Evolutionary conservation across 2,797 vertebrate species (phyloP), one percentile per base, ranked within the genome.

Genomic region (Euphonia xanthogaster): DNA sequence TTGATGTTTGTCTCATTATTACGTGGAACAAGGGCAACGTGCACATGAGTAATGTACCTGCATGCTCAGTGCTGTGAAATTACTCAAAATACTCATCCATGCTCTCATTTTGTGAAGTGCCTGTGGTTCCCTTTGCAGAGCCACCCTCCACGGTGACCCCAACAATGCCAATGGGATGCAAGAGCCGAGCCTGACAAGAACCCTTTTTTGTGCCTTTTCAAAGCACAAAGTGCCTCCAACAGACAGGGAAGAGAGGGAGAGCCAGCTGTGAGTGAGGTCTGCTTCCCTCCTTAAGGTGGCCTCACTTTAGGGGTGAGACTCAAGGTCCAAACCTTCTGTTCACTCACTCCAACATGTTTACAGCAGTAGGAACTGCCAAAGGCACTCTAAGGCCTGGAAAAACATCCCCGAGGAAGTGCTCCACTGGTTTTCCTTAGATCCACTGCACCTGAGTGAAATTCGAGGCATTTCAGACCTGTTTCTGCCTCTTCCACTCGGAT

Each of bases 361-460:
- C 45, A 75, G 66, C 45, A 83, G 7, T 25, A 80, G 90, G 63
- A 94, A 25, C 25, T 66, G 66, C 82, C 89, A 86, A 66, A 88
- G 60, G 62, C 67, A 70, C 74, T 82, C 45, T 3, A 25, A 74
- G 58, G 50, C 86, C 70, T 96, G 80, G 61, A 80, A 93, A 95
- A 84, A 86, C 61, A 74, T 77, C 88, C 71, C 71, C 25, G 67
- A 87, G 81, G 91, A 94, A 95, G 77, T 30, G 20, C 53, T 73
- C 42, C 3, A 58, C 42, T 61, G 47, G 12, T 35, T 81, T 63
- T 53, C 6, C 23, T 47, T 70, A 87, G 55, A 80, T 45, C 53
- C 47, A n/a, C 10, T 63, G 63, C 50, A 40, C 27, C 21, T 5
- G 54, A 65, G 57, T 66, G 85, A 86, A 94, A 96, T 54, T 44